Base-by-base conservation (phyloP, 2,113 vertebrate species). In the Aramus guarauna region DNA sequence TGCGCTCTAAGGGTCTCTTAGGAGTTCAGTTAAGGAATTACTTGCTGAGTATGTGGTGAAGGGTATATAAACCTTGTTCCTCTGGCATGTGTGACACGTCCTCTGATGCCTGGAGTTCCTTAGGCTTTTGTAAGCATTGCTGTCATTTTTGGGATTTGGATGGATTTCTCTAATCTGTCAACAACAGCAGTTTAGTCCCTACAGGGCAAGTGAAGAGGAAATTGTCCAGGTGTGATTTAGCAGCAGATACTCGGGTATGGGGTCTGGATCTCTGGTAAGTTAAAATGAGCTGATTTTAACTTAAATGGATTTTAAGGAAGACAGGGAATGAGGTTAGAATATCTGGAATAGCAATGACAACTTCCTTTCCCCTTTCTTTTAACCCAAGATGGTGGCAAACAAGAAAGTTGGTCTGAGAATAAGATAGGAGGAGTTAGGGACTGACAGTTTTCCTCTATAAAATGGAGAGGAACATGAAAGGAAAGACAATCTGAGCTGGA, bases 161-260 rank as follows among this genome's bases (percentile, higher is more conserved):
- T 23, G 24, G 29, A 23, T 45, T 72, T 72, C 6, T 84, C 15
- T 43, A 3, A 12, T 17, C 26, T 84, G 45, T 7, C n/a, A 47
- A 5, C 8, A 30, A 1, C 16, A 27, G 18, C 8, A 6, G 11
- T 20, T 34, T 66, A 64, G 41, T 71, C 37, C 27, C 19, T 43
- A 2, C 0, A 18, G n/a, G 23, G 10, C 10, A 6, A 58, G 20
- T 1, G 18, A n/a, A 60, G 30, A 47, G 22, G 19, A 27, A 50
- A 75, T 39, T 1, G 4, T n/a, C 24, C 10, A 5, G 16, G 19
- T 63, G 4, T 36, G 55, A 32, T 17, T 82, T 20, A 55, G 26
- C 23, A 53, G 29, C 32, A 52, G 34, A 1, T 50, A 7, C 6
- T 63, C 0, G 2, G 32, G 9, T 21, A 20, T 56, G 69, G 36